phyloP scores from a whole-genome alignment of 2,797 vertebrate species.

The Syncerus caffer region DNA sequence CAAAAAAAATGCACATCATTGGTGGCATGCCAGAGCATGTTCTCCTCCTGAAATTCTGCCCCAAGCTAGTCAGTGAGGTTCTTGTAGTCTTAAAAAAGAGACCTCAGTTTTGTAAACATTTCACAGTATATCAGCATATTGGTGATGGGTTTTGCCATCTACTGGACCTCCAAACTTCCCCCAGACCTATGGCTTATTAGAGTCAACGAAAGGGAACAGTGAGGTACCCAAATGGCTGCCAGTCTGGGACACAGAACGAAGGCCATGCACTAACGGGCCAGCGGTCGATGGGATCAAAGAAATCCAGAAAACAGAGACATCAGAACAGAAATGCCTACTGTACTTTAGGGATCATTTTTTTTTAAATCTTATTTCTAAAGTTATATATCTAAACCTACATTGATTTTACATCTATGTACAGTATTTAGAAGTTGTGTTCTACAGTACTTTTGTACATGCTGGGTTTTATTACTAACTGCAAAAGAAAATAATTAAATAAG shows the following conservation, averaged over 20 bases:
- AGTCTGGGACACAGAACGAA: conserved; percentile 76
- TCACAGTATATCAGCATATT: conserved; percentile 79
- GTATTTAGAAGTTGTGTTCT: conserved; percentile 88
- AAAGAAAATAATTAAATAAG: conserved; percentile 90
- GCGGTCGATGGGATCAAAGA: not conserved
- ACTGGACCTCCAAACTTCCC: conserved; percentile 37
- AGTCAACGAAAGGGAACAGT: conserved; percentile 75
- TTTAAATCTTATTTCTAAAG: conserved; percentile 85
- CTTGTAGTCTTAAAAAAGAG: conserved; percentile 34
- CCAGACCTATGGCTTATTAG: conserved; percentile 86
- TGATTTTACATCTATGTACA: conserved; percentile 89
- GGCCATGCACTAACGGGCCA: conserved; percentile 75
- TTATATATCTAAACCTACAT: conserved; percentile 83
- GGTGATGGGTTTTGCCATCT: conserved; percentile 61
- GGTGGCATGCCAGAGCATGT: not conserved
- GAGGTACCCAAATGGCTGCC: conserved; percentile 80
- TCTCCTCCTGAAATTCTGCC: conserved; percentile 44
- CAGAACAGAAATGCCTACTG: conserved; percentile 76
- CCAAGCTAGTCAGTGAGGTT: conserved; percentile 45
- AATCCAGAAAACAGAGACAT: conserved; percentile 63
- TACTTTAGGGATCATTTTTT: conserved; percentile 77
- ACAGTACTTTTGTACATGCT: conserved; percentile 93
- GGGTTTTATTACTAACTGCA: conserved; percentile 85
- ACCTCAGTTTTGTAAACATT: conserved; percentile 80
- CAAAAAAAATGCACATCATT: not conserved